These are phyloP conservation scores for Macaca fascicularis DNA, from an alignment of 2,113 vertebrate species.

Conservation along the genomic window T2T-MFA8v1.1 NC_088386.1:47709501-47710000, in stretches of 20 bases:
- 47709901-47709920: not conserved
- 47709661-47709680: not conserved
- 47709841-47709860: not conserved
- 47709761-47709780: not conserved
- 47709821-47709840: not conserved
- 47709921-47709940: not conserved
- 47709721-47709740: not conserved
- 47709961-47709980: not conserved
- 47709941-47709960: constrained; percentile 14
- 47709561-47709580: too few relatives aligned
- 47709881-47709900: not conserved
- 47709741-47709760: constrained; percentile 21
- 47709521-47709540: too few relatives aligned
- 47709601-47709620: too few relatives aligned
- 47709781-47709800: not conserved
- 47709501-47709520: too few relatives aligned
- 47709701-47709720: not conserved
- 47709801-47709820: not conserved
- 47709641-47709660: not conserved
- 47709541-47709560: too few relatives aligned
- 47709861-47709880: not conserved
- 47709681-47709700: not conserved
- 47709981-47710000: not conserved
- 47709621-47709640: too few relatives aligned
- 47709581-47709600: too few relatives aligned